A percentile compares a stretch with the other conserved stretches of the same genome.
Evolutionary conservation across 2,888 invertebrate species (phyloP).

Genomic region (Machimus rusticus): DNA sequence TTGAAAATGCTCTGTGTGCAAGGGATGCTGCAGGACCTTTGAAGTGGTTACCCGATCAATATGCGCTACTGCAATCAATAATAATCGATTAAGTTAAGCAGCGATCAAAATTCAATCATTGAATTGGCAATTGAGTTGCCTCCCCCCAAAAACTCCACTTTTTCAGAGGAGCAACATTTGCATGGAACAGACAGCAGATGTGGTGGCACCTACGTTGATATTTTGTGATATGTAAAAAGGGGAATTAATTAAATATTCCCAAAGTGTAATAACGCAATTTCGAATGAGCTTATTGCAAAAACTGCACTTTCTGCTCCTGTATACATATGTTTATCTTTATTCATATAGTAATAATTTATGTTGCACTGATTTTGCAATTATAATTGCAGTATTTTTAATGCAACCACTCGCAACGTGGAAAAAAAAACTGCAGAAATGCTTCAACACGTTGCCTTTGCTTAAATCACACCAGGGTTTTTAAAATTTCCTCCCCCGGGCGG

Average conservation of each 20-base stretch:
- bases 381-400: not conserved
- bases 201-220: too few relatives aligned
- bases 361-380: not conserved
- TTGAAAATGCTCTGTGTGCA: not conserved
- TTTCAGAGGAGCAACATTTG: not conserved
- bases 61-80: not conserved
- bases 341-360: not conserved
- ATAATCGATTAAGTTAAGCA: not conserved
- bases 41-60: not conserved
- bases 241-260: not conserved
- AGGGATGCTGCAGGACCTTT: not conserved
- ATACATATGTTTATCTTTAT: not conserved
- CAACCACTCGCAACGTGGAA: not conserved
- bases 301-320: not conserved
- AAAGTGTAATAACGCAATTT: not conserved
- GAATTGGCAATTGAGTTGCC: conserved; percentile 12
- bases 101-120: conserved; percentile 16
- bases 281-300: not conserved
- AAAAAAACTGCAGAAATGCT: not conserved
- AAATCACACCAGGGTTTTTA: not conserved
- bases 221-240: not conserved
- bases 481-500: not conserved
- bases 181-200: not conserved
- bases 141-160: not conserved
- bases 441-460: not conserved